Conservation (phyloP, 2,797 vertebrate genomes). For the Epinephelus coioides region DNA sequence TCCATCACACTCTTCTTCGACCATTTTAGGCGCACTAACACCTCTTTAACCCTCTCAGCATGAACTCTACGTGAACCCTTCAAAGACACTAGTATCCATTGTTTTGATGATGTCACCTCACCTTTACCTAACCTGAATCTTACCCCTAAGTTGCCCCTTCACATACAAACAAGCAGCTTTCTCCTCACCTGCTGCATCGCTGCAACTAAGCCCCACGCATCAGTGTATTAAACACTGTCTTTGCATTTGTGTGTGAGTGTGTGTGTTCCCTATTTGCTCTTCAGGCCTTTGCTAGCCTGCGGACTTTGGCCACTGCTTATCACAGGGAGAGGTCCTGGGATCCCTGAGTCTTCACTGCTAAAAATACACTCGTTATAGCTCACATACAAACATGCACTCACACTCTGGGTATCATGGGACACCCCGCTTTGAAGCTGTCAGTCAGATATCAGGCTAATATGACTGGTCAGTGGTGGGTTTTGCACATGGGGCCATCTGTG, state of each 20-base stretch:
- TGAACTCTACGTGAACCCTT: conserved; percentile 75
- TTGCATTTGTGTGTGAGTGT: conserved; percentile 43
- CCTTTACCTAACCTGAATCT: conserved; percentile 80
- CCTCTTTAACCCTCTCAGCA: conserved; percentile 18
- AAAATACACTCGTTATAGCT: conserved; percentile 75
- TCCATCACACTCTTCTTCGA: neutral
- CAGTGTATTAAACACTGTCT: conserved; percentile 65
- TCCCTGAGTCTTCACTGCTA: conserved; percentile 79
- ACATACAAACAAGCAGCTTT: conserved; percentile 70
- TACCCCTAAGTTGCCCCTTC: conserved; percentile 67
- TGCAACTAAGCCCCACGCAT: conserved; percentile 62
- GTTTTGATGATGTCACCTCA: conserved; percentile 80
- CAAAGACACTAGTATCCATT: conserved; percentile 66
- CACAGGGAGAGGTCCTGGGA: conserved; percentile 85
- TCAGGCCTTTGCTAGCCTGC: conserved; percentile 64
- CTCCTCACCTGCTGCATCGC: conserved; percentile 58
- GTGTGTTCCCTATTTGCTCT: conserved; percentile 75
- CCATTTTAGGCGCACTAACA: neutral
- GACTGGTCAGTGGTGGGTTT: conserved; percentile 9
- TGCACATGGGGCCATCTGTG: neutral
- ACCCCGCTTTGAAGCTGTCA: conserved; percentile 22
- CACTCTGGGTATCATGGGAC: conserved; percentile 32
- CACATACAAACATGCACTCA: conserved; percentile 20
- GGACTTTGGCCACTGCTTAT: conserved; percentile 89
- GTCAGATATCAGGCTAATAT: neutral